Base-by-base conservation (phyloP, 1,140 invertebrate genomes). In the Tetramorium parvispinum region DNA sequence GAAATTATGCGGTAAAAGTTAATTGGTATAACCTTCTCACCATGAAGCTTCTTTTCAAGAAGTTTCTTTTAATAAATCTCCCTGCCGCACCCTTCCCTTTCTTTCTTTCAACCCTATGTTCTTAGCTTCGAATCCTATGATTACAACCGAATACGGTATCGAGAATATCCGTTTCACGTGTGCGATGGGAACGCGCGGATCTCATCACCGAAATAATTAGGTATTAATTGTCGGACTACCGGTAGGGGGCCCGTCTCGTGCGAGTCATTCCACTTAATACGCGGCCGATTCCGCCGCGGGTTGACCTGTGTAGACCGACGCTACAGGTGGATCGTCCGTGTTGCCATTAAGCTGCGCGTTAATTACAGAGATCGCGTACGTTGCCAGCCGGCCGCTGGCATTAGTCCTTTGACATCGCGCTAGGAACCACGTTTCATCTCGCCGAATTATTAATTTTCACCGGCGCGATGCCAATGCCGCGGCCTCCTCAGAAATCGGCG, bases 221-320 rank as follows among this genome's bases (percentile, higher is more conserved):
- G 87, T 91, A 94, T 93, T 94, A 94, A 94, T 94, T 92, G 90
- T 53, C 32, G 70, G 87, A 94, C 91, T 93, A 92, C 92, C 88
- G 91, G 88, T 93, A 92, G 93, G 91, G 93, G 93, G 91, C 88
- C 91, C 55, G 87, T 88, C 87, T 65, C 85, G 70, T 82, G 85
- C 93, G 89, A 95, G 94, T 94, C 94, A 94, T 94, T 91, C 90
- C 82, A 90, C 90, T 94, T 95, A 95, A 95, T 95, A 93, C 88
- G 91, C 85, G 65, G 65, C 88, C 85, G 87, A 81, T 78, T 91
- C 85, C 37, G 24, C 51, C 61, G 71, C 57, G 51, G 76, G 43
- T 49, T 71, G 91, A 89, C 66, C 75, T 65, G 66, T n/a, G 82
- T 87, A 88, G 88, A 85, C 85, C 88, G 49, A 57, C 49, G 87